A percentile compares a stretch with the other conserved stretches of the same genome.
Evolutionary conservation across 2,797 vertebrate genomes (phyloP).

Genomic region (Hippocampus kuda): DNA sequence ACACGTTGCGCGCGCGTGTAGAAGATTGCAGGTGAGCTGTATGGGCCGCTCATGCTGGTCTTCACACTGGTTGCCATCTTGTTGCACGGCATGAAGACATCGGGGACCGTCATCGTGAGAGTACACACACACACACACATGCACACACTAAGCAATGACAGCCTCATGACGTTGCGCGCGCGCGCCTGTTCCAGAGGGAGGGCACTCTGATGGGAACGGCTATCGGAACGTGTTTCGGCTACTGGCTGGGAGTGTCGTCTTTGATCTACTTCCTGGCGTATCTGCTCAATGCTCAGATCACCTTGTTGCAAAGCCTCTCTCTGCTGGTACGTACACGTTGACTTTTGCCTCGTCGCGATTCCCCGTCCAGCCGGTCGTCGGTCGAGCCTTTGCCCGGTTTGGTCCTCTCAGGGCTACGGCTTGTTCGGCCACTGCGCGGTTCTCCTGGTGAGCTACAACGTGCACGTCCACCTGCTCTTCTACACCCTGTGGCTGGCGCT

Average conservation of each 20-base stretch:
- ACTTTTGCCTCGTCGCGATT: no score
- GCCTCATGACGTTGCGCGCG: neutral
- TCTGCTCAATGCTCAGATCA: slow-evolving; percentile 92
- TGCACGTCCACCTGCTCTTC: slow-evolving; percentile 95
- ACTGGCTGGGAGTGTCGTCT: slow-evolving; percentile 93
- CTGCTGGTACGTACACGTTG: slow-evolving; percentile 67
- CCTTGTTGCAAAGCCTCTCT: slow-evolving; percentile 93
- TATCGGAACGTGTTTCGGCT: slow-evolving; percentile 95
- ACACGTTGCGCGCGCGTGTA: slow-evolving; percentile 29
- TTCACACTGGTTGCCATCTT: slow-evolving; percentile 94
- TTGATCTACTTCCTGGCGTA: slow-evolving; percentile 94
- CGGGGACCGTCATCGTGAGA: slow-evolving; percentile 88
- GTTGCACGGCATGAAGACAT: slow-evolving; percentile 97
- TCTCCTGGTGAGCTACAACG: slow-evolving; percentile 88
- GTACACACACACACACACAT: slow-evolving; percentile 1
- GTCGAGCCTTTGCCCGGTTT: neutral
- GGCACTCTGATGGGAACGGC: slow-evolving; percentile 97
- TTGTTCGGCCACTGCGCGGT: slow-evolving; percentile 91
- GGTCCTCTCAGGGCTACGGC: slow-evolving; percentile 78
- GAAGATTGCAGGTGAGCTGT: slow-evolving; percentile 94
- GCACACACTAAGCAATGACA: neutral
- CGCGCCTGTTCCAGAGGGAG: slow-evolving; percentile 71
- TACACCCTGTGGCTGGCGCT: slow-evolving; percentile 86
- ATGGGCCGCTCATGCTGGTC: slow-evolving; percentile 94
- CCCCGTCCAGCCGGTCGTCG: no score